phyloP scores from a whole-genome alignment of 2,888 invertebrate species.

The Pharmacophagus antenor region DNA sequence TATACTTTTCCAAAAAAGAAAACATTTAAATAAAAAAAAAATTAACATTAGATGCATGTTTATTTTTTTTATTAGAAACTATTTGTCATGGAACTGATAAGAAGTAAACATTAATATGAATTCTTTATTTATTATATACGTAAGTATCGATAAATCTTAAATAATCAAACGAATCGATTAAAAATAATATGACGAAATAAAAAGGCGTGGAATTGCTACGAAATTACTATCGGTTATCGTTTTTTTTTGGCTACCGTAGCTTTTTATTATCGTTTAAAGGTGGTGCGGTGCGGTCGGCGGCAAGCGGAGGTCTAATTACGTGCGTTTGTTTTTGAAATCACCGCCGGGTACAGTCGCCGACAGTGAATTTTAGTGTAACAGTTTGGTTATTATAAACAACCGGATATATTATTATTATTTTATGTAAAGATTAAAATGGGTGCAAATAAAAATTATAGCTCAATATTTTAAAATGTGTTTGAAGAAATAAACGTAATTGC shows the following conservation, averaged over 20 bases:
- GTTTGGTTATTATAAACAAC: conserved; percentile 1
- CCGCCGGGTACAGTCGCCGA: conserved; percentile 55
- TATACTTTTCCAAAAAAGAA: too few relatives aligned
- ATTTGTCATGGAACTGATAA: not conserved
- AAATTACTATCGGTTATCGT: conserved; percentile 36
- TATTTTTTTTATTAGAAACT: too few relatives aligned
- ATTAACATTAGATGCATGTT: too few relatives aligned
- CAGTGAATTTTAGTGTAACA: conserved; percentile 36
- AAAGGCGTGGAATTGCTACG: conserved; percentile 31
- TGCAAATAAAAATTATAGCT: not conserved
- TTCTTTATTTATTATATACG: not conserved
- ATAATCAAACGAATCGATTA: conserved; percentile 31
- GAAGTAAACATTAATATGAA: not conserved
- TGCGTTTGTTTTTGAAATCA: conserved; percentile 75
- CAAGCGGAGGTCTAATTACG: conserved; percentile 65
- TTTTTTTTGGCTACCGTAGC: conserved; percentile 64
- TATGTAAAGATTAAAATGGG: conserved; percentile 1
- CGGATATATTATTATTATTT: conserved; percentile 1
- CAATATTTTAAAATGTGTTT: too few relatives aligned
- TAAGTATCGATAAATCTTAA: conserved; percentile 29
- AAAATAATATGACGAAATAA: conserved; percentile 31
- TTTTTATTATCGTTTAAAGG: conserved; percentile 49
- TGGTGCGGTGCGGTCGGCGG: conserved; percentile 46
- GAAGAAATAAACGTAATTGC: too few relatives aligned
- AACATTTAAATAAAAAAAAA: too few relatives aligned